Evolutionary conservation across 1,140 invertebrate species (phyloP).

Genomic region (Panagrolaimus sp.): DNA sequence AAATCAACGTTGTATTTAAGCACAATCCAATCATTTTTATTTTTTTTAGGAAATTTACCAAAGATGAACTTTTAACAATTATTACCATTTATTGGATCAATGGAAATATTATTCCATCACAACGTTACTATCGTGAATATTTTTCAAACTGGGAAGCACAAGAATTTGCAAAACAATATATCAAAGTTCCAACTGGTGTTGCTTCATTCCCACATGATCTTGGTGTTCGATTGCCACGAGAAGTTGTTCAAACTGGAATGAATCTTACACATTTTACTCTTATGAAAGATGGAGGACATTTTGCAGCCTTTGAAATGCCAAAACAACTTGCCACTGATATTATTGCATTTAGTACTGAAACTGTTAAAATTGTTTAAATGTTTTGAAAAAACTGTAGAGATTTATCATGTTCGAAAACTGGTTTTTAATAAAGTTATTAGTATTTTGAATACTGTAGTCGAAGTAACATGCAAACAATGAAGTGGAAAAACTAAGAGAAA

Average conservation of each 20-base stretch:
- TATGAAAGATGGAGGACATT: constrained; percentile 35
- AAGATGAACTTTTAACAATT: constrained; percentile 76
- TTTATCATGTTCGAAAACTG: no score
- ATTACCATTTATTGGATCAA: constrained; percentile 78
- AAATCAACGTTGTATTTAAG: not conserved
- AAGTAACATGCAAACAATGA: no score
- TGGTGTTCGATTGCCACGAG: constrained; percentile 18
- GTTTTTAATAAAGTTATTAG: no score
- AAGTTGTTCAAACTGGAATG: constrained; percentile 15
- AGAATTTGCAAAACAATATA: constrained; percentile 20
- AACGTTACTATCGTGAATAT: constrained; percentile 36
- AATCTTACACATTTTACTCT: constrained; percentile 38
- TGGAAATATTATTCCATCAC: constrained; percentile 34
- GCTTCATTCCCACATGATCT: constrained; percentile 37
- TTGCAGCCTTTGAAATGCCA: constrained; percentile 40
- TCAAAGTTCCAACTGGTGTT: constrained; percentile 34
- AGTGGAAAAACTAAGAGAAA: no score
- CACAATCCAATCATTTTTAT: not conserved
- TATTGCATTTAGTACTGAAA: not conserved
- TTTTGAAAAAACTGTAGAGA: no score
- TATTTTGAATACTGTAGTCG: no score
- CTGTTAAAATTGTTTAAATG: no score
- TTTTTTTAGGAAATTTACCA: constrained; percentile 62
- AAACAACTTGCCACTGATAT: constrained; percentile 33
- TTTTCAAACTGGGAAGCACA: constrained; percentile 11